Evolutionary conservation across 2,797 vertebrate species (phyloP), one percentile per base, ranked within the genome.

Genomic region (Eulemur albifrons): DNA sequence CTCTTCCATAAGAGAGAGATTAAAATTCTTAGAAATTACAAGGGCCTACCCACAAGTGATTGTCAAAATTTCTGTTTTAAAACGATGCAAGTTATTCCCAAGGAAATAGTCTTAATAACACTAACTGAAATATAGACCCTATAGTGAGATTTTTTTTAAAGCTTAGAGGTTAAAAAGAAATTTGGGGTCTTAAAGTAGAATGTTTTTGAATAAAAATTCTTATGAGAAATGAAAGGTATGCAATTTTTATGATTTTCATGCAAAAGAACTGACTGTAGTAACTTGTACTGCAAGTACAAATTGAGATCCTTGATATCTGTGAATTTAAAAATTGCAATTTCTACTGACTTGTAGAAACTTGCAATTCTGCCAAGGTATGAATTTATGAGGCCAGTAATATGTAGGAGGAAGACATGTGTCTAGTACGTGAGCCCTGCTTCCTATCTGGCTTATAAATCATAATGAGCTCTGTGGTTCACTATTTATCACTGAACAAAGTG

Each of bases 31-130:
- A 10, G 54, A 54, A 54, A 54, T 50, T 40, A 79, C 10, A 87
- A n/a, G 15, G 14, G 61, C 8, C 57, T n/a, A 88, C 27, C 73
- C 54, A 4, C 0, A 57, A 30, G 17, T 75, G 17, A 85, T 43
- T 88, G 50, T 40, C 45, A 81, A 95, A 90, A n/a, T 93, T 84
- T 81, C 52, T 25, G 30, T 88, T 92, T 65, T 85, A 67, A 76
- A 87, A 70, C 72, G 30, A 72, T 54, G 38, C 5, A 38, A 83
- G 17, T 85, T 73, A 72, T 59, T 82, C 27, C 54, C 86, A 59
- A 81, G n/a, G 38, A 86, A 92, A 85, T 0, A 77, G 23, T 92
- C 54, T 92, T 50, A 89, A 69, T 43, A 90, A 57, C 43, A 77
- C 11, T 48, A 95, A 75, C 45, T 72, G n/a, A 12, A 90, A 76